phyloP scores from a whole-genome alignment of 2,888 invertebrate species.

The Calameuta filiformis region DNA sequence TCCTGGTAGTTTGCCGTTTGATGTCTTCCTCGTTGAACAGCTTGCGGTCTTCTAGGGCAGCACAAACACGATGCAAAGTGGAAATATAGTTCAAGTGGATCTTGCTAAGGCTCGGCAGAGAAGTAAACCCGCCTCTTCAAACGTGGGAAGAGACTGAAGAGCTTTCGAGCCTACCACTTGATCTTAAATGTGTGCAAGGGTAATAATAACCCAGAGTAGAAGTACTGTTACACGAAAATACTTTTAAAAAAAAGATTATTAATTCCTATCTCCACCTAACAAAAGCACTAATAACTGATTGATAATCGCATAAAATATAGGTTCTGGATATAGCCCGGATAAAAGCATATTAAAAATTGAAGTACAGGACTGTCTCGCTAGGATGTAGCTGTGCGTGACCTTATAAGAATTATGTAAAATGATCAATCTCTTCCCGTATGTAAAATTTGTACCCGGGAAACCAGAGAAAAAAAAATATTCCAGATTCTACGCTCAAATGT shows the following conservation, averaged over 20 bases:
- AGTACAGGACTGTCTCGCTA: too few relatives aligned
- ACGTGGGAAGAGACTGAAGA: not conserved
- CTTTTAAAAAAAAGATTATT: not conserved
- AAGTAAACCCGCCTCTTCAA: not conserved
- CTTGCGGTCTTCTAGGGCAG: conserved; percentile 5
- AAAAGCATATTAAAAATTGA: too few relatives aligned
- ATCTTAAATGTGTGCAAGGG: not conserved
- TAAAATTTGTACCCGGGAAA: too few relatives aligned
- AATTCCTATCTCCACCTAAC: not conserved
- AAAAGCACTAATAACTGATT: not conserved
- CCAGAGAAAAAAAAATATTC: not conserved
- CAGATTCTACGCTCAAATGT: not conserved
- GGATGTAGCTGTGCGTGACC: too few relatives aligned
- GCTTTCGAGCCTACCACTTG: not conserved
- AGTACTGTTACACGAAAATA: not conserved
- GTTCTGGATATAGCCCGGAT: not conserved
- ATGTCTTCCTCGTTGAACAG: not conserved
- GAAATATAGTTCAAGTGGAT: conserved; percentile 47
- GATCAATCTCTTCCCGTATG: too few relatives aligned
- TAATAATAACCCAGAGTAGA: not conserved
- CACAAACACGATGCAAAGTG: conserved; percentile 40
- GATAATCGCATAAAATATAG: not conserved
- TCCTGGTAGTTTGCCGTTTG: not conserved
- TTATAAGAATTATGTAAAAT: too few relatives aligned
- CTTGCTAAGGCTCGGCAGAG: not conserved